phyloP scores from a whole-genome alignment of 2,888 invertebrate species.

The Leptopilina myrica region DNA sequence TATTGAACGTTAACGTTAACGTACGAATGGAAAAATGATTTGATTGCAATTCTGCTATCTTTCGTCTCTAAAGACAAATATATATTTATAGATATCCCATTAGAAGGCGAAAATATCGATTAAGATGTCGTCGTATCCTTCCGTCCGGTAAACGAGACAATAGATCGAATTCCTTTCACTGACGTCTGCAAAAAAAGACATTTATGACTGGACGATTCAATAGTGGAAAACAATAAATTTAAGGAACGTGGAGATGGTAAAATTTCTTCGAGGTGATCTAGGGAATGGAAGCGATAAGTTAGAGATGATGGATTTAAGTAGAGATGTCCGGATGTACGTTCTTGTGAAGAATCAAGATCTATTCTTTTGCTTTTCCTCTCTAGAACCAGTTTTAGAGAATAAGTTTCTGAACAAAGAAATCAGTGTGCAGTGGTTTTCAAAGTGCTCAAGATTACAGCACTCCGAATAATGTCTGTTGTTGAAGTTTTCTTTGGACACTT shows the following conservation, averaged over 20 bases:
- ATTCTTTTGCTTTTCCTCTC: too few relatives aligned
- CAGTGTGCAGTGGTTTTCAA: too few relatives aligned
- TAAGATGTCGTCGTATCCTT: conserved; percentile 80
- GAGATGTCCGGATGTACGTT: too few relatives aligned
- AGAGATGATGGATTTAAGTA: too few relatives aligned
- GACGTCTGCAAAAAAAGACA: conserved; percentile 83
- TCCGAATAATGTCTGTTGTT: too few relatives aligned
- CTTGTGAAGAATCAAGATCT: too few relatives aligned
- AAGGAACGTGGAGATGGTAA: neutral
- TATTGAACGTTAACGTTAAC: conserved; percentile 2
- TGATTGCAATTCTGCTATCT: conserved; percentile 34
- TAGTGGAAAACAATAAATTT: neutral
- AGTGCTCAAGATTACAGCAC: too few relatives aligned
- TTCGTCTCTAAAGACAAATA: neutral
- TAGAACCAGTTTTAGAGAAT: too few relatives aligned
- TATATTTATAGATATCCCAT: conserved; percentile 10
- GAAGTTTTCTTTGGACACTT: too few relatives aligned
- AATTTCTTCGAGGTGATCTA: too few relatives aligned
- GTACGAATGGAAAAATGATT: conserved; percentile 29
- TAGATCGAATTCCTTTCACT: conserved; percentile 90
- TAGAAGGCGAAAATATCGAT: conserved; percentile 48
- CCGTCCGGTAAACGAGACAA: conserved; percentile 87
- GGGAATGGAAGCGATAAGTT: too few relatives aligned
- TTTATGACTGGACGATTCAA: neutral
- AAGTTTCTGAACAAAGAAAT: too few relatives aligned